Conservation (phyloP, 2,888 invertebrate species). For the Aphidoletes aphidimyza region DNA sequence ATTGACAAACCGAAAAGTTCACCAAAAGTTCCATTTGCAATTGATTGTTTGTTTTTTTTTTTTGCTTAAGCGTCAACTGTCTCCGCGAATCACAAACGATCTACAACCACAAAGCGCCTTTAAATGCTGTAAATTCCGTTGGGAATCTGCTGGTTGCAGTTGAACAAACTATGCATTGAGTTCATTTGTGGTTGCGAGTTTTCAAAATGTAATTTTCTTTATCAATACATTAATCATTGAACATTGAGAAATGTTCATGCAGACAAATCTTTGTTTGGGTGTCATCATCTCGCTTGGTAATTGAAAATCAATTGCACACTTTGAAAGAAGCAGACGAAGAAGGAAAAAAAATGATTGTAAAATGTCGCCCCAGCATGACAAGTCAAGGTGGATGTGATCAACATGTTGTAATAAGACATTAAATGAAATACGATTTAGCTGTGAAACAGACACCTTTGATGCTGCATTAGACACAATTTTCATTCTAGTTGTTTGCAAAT, state of each 20-base stretch:
- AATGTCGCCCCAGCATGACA: slow-evolving; percentile 6
- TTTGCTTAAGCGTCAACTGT: background rate
- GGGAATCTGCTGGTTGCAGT: too few relatives aligned
- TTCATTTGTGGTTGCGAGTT: background rate
- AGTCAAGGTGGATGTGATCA: slow-evolving; percentile 20
- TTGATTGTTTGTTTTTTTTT: background rate
- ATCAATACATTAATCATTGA: background rate
- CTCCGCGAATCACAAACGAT: background rate
- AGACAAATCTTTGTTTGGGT: background rate
- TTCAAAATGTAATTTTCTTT: background rate
- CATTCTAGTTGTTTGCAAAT: background rate
- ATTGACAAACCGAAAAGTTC: slow-evolving; percentile 31
- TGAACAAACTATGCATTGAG: too few relatives aligned
- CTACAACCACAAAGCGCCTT: too few relatives aligned
- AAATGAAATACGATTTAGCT: background rate
- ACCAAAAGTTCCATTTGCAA: background rate
- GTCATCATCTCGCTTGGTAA: slow-evolving; percentile 20
- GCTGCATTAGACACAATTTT: background rate
- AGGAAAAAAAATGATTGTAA: background rate
- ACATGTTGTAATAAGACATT: slow-evolving; percentile 22
- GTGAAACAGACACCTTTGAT: slow-evolving; percentile 5
- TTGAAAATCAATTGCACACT: background rate
- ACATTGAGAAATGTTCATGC: background rate
- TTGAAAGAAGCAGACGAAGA: background rate
- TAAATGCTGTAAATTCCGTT: too few relatives aligned